Evolutionary conservation across 2,113 vertebrate genomes (phyloP).

Genomic region (Gnathonemus echidnorhynchus): DNA sequence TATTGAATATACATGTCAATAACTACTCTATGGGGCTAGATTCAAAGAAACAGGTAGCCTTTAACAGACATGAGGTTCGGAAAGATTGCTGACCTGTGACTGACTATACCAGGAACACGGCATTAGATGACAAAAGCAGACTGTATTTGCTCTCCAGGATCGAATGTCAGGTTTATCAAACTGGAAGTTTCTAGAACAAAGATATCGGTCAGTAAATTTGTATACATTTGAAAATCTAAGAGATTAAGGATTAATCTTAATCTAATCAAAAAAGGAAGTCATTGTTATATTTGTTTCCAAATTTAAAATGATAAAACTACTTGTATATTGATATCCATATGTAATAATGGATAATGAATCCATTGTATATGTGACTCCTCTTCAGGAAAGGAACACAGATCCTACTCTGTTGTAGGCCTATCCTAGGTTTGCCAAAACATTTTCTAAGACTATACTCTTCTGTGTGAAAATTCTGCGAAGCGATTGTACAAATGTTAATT

Average conservation of each 20-base stretch:
- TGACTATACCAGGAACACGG: not conserved
- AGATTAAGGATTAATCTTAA: not conserved
- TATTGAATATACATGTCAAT: not conserved
- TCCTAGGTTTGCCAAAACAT: not conserved
- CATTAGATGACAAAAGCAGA: not conserved
- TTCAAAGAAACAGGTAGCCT: not conserved
- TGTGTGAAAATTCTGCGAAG: not conserved
- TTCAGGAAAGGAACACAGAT: not conserved
- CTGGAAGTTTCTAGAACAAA: not conserved
- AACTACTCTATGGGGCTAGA: not conserved
- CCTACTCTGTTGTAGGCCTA: not conserved
- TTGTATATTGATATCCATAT: not conserved
- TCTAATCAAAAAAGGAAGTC: not conserved
- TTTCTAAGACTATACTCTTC: not conserved
- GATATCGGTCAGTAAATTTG: constrained; percentile 6
- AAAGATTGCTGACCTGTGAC: not conserved
- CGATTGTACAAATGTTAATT: not conserved
- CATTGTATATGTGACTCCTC: not conserved
- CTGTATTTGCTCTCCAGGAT: not conserved
- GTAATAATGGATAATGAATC: not conserved
- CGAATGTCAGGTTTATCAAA: not conserved
- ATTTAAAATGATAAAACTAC: not conserved
- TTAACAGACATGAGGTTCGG: not conserved
- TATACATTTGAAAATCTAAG: constrained; percentile 9
- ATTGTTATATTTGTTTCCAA: not conserved